These are phyloP conservation scores for Opisthograptis luteolata DNA, from an alignment of 2,888 invertebrate species.

Conservation along the genomic window DNA sequence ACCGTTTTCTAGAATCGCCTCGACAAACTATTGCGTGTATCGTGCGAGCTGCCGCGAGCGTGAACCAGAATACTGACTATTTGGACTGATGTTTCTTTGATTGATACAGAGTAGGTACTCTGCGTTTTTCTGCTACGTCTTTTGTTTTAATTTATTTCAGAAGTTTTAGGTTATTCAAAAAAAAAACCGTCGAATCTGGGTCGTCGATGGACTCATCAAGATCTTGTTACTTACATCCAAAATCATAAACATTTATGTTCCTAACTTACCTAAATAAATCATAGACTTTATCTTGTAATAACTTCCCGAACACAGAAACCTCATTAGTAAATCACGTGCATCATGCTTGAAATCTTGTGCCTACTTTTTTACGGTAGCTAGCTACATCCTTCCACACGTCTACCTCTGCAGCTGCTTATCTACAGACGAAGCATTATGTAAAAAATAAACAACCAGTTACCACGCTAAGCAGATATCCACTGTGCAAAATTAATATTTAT, in stretches of 20 bases:
- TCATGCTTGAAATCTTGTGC: background rate
- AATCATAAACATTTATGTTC: too few relatives aligned
- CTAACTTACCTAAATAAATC: too few relatives aligned
- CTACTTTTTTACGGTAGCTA: background rate
- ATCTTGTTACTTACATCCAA: too few relatives aligned
- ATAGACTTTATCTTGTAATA: too few relatives aligned
- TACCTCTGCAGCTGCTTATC: constrained; percentile 13
- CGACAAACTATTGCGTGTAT: constrained; percentile 78
- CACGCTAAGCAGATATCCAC: constrained; percentile 59
- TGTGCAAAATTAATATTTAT: constrained; percentile 75
- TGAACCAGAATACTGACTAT: constrained; percentile 39
- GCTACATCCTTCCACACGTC: constrained; percentile 1
- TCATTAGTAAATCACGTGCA: too few relatives aligned
- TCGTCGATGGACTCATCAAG: too few relatives aligned
- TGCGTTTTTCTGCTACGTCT: too few relatives aligned
- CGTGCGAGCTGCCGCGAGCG: constrained; percentile 43
- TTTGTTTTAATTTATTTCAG: too few relatives aligned
- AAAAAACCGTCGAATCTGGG: too few relatives aligned
- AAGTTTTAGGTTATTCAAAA: too few relatives aligned
- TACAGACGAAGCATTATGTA: constrained; percentile 10
- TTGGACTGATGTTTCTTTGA: constrained; percentile 39
- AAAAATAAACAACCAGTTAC: constrained; percentile 56
- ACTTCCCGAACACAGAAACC: too few relatives aligned
- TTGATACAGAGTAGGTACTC: constrained; percentile 27
- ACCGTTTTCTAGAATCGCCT: constrained; percentile 84